These are phyloP conservation scores for Girardia tigrina DNA, from an alignment of 2,888 invertebrate species.

Conservation along the genomic window DNA sequence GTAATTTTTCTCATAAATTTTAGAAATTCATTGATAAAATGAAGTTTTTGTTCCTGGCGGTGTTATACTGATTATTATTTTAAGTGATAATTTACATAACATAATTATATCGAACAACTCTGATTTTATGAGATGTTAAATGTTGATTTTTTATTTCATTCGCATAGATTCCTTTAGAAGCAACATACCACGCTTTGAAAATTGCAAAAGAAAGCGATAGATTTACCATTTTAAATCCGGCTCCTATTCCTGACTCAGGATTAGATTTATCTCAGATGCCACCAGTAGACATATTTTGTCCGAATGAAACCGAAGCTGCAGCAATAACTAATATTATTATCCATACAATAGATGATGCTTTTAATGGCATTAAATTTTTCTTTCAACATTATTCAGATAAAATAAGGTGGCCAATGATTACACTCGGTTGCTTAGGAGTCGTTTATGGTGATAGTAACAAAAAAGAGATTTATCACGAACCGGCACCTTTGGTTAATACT, in stretches of 20 bases:
- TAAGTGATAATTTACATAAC: no score
- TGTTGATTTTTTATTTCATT: no score
- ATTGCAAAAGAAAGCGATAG: background rate
- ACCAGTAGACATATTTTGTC: background rate
- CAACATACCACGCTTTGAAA: background rate
- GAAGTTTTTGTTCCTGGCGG: no score
- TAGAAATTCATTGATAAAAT: no score
- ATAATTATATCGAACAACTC: no score
- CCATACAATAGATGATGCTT: background rate
- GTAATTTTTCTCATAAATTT: no score
- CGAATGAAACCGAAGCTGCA: background rate
- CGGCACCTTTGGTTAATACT: background rate
- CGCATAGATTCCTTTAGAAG: background rate
- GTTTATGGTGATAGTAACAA: background rate
- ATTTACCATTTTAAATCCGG: background rate
- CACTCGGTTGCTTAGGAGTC: background rate
- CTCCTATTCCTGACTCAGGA: slow-evolving; percentile 7
- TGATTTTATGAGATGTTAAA: no score
- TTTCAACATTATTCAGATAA: background rate
- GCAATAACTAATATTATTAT: background rate
- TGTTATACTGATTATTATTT: no score
- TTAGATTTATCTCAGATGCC: background rate
- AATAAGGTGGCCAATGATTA: background rate
- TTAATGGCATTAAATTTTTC: background rate
- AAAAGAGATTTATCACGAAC: background rate